These are phyloP conservation scores for Phalacrocorax brasilianus DNA, from an alignment of 2,113 vertebrate species.

Conservation along the genomic window DNA sequence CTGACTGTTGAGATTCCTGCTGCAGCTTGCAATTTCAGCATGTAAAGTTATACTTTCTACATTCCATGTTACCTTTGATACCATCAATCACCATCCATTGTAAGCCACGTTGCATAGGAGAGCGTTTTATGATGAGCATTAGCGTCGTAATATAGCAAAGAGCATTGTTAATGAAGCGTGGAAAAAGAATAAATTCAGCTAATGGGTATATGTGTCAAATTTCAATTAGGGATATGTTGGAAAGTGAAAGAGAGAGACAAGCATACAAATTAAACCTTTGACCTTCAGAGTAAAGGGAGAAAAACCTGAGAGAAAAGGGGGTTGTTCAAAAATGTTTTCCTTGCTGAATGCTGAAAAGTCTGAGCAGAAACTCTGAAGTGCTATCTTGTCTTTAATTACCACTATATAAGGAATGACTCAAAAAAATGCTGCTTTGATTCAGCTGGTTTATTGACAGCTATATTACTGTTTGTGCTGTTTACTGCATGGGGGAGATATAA, in stretches of 20 bases:
- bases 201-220: constrained; percentile 82
- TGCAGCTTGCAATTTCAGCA: constrained; percentile 46
- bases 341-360: neutral
- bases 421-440: neutral
- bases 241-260: constrained; percentile 70
- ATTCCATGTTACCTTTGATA: constrained; percentile 67
- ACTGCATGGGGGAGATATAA: neutral
- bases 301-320: constrained; percentile 41
- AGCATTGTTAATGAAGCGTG: constrained; percentile 81
- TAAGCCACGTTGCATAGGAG: constrained; percentile 66
- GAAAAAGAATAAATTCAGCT: constrained; percentile 80
- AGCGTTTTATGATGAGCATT: constrained; percentile 78
- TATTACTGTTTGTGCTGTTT: neutral
- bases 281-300: constrained; percentile 72
- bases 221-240: constrained; percentile 75
- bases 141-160: constrained; percentile 72
- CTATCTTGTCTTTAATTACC: neutral
- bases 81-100: constrained; percentile 73
- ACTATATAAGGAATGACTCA: neutral
- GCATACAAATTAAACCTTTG: constrained; percentile 78
- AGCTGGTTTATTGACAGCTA: neutral
- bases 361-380: neutral
- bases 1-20: constrained; percentile 60
- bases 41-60: constrained; percentile 60
- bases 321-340: constrained; percentile 31